A percentile compares a stretch with the other conserved stretches of the same genome.
phyloP scores from a whole-genome alignment of 2,797 vertebrate species.

The Cirrhinus mrigala region DNA sequence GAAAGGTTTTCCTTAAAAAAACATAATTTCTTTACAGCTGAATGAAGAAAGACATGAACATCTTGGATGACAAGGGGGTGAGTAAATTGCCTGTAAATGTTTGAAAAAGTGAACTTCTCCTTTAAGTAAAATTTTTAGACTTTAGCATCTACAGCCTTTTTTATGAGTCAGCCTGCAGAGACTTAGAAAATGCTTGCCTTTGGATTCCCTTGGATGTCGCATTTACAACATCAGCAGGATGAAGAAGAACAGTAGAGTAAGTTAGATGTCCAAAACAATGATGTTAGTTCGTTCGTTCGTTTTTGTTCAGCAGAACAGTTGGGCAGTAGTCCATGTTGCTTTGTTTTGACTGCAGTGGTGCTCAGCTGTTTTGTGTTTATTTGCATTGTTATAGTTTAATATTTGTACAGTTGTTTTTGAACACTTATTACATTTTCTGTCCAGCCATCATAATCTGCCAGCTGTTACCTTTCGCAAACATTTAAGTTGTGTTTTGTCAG shows the following conservation, averaged over 20 bases:
- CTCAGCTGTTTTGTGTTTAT: background rate
- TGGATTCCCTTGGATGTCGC: background rate
- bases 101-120: too few relatives aligned
- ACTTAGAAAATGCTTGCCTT: background rate
- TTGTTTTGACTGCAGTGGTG: background rate
- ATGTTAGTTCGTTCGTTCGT: background rate
- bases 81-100: too few relatives aligned
- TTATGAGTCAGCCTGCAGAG: background rate
- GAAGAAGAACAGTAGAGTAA: background rate
- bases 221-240: background rate
- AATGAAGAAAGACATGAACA: too few relatives aligned
- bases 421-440: background rate
- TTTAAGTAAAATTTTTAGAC: background rate
- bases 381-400: background rate
- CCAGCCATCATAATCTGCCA: background rate
- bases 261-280: background rate
- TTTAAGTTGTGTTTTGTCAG: background rate
- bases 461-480: background rate
- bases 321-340: background rate
- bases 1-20: too few relatives aligned
- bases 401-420: background rate
- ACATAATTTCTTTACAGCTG: too few relatives aligned
- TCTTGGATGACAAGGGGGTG: too few relatives aligned
- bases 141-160: background rate
- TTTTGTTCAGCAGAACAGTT: background rate